These are phyloP conservation scores for Papilio xuthus DNA, from an alignment of 1,140 invertebrate genomes.

Conservation along the genomic window DNA sequence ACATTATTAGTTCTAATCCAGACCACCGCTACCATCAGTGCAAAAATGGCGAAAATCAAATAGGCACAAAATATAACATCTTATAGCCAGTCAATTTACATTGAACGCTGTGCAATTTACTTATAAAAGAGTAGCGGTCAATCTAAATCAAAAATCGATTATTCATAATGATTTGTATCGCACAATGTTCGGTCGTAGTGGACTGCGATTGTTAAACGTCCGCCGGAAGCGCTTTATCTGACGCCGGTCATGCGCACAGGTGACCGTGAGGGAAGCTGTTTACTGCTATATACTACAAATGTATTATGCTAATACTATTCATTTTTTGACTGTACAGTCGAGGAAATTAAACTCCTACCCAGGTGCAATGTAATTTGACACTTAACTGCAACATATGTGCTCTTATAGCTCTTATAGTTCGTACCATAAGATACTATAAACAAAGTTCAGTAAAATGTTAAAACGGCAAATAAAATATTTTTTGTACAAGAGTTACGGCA, in stretches of 20 bases:
- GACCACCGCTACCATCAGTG: too few species aligned
- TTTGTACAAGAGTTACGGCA: not conserved
- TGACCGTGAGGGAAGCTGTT: conserved; percentile 52
- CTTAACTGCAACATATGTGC: not conserved
- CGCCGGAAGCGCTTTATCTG: conserved; percentile 68
- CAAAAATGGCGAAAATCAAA: too few species aligned
- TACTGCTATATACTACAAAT: not conserved
- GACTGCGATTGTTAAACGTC: conserved; percentile 54
- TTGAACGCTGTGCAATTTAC: not conserved
- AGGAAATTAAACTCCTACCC: not conserved
- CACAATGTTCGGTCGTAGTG: conserved; percentile 49
- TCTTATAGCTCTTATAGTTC: too few species aligned
- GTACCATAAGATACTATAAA: too few species aligned
- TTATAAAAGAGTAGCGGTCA: not conserved
- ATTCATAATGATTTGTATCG: conserved; percentile 49
- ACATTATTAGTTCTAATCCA: too few species aligned
- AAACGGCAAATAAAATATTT: not conserved
- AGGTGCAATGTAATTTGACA: not conserved
- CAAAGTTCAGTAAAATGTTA: not conserved
- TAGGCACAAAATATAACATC: too few species aligned
- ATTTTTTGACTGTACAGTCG: not conserved
- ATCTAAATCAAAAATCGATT: conserved; percentile 45
- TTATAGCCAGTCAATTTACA: too few species aligned
- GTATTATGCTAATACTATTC: not conserved
- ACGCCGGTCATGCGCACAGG: conserved; percentile 63